phyloP scores from a whole-genome alignment of 2,888 invertebrate species.

The Clepsis dumicolana region DNA sequence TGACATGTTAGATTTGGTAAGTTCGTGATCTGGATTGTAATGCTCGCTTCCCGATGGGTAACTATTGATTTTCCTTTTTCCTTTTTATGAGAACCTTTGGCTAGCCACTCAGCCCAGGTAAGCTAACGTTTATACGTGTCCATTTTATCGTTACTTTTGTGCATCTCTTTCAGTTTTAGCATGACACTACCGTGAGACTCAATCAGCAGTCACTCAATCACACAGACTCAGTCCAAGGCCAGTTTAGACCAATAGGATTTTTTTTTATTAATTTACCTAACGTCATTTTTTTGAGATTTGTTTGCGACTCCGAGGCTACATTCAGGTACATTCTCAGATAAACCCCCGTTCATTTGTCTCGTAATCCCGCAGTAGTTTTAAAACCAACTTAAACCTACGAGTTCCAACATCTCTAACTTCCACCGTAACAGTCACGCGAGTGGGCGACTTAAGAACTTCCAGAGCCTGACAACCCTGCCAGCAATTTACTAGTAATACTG shows the following conservation, averaged over 20 bases:
- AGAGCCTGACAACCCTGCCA: conserved; percentile 70
- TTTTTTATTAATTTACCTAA: no score
- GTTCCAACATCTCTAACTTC: conserved; percentile 31
- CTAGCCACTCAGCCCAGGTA: not conserved
- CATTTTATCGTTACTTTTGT: not conserved
- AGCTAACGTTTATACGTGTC: not conserved
- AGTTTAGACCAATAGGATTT: no score
- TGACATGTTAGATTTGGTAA: conserved; percentile 34
- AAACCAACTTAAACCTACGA: conserved; percentile 33
- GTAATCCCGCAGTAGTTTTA: conserved; percentile 36
- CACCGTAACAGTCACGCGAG: conserved; percentile 56
- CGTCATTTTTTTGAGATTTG: not conserved
- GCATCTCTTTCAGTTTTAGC: no score
- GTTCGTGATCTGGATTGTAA: conserved; percentile 34
- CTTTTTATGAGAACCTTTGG: not conserved
- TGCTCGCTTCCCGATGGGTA: conserved; percentile 16
- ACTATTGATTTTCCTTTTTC: not conserved
- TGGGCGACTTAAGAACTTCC: conserved; percentile 45
- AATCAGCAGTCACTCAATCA: no score
- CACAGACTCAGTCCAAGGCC: no score
- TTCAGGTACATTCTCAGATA: not conserved
- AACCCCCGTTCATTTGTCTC: conserved; percentile 25
- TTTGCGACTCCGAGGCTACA: not conserved
- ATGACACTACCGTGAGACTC: no score
- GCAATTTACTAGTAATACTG: conserved; percentile 76